A percentile compares a stretch with the other conserved stretches of the same genome.
Evolutionary conservation across 2,113 vertebrate genomes (phyloP).

Genomic region (Thunnus thynnus): DNA sequence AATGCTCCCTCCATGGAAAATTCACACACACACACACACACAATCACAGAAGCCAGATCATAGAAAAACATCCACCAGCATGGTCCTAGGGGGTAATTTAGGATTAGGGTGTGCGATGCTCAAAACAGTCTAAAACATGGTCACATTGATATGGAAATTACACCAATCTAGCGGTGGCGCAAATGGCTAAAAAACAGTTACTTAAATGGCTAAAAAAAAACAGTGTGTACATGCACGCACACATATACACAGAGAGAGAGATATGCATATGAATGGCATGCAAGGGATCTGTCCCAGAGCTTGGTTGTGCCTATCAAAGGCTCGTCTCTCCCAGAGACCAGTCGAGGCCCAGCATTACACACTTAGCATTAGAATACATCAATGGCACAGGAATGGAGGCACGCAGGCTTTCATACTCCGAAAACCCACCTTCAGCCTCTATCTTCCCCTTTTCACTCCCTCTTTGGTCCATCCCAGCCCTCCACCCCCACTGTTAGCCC

Average conservation of each 20-base stretch:
- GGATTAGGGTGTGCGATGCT: slow-evolving; percentile 65
- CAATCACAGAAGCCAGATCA: slow-evolving; percentile 6
- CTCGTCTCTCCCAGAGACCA: slow-evolving; percentile 71
- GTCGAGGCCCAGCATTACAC: slow-evolving; percentile 73
- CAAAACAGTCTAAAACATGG: slow-evolving; percentile 61
- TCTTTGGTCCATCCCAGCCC: slow-evolving; percentile 59
- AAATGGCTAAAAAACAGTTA: slow-evolving; percentile 70
- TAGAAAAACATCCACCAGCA: slow-evolving; percentile 37
- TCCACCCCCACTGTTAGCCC: slow-evolving; percentile 66
- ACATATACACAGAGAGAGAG: slow-evolving; percentile 29
- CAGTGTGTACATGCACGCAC: slow-evolving; percentile 46
- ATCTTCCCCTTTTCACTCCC: slow-evolving; percentile 65
- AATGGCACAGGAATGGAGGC: slow-evolving; percentile 74
- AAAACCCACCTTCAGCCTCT: slow-evolving; percentile 73
- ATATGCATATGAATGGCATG: slow-evolving; percentile 80
- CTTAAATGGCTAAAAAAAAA: slow-evolving; percentile 61
- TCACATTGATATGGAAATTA: slow-evolving; percentile 78
- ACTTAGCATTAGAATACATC: slow-evolving; percentile 85
- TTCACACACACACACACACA: slow-evolving; percentile 47
- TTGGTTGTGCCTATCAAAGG: slow-evolving; percentile 77
- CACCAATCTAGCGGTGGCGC: slow-evolving; percentile 49
- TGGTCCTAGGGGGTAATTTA: slow-evolving; percentile 51
- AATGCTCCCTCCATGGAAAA: slow-evolving; percentile 44
- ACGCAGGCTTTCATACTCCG: slow-evolving; percentile 74
- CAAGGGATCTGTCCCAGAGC: slow-evolving; percentile 67